Base-by-base conservation (phyloP, 2,113 vertebrate species). In the Taxidea taxus region DNA sequence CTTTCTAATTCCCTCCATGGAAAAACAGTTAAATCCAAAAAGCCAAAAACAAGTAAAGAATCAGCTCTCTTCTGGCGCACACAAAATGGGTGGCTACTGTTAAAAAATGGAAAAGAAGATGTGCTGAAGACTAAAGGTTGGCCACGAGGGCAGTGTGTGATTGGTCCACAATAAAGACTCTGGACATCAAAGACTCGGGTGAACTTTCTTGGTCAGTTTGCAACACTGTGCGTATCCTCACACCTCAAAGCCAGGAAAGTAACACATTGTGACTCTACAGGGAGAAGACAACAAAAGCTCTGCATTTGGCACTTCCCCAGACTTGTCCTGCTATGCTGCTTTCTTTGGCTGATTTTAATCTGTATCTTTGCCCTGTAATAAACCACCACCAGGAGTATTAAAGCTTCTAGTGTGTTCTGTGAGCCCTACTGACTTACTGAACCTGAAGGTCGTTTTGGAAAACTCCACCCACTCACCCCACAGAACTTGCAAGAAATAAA, bases 11-110 rank as follows among this genome's bases (percentile, higher is more conserved):
- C 9, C 54, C 12, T 91, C 54, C 56, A 62, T 27, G 56, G 13
- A 49, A 93, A 86, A 87, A 39, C 34, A 21, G 87, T 56, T 81
- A 74, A 70, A 37, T 74, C n/a, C 86, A 95, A 90, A 39, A 96
- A 58, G n/a, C 25, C 23, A 68, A 78, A 95, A 90, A 78, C 51
- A 82, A 86, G 58, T 75, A 54, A 64, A 88, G 10, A 93, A 58
- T 88, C 12, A 75, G 58, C 16, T 56, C 68, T 87, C 64, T 44
- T 88, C 42, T 95, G 44, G n/a, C 54, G 51, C 49, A 75, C 11
- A 91, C 47, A 91, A 87, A 91, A 83, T 58, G 34, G 83, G 14
- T 91, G 44, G 25, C 31, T n/a, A 91, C 6, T 54, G 49, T 12
- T 9, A 80, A n/a, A 75, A 64, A 84, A 58, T 5, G n/a, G 47